Evolutionary conservation across 1,140 invertebrate genomes (phyloP), one percentile per base, ranked within the genome.

Genomic region (Macrobrachium nipponense): DNA sequence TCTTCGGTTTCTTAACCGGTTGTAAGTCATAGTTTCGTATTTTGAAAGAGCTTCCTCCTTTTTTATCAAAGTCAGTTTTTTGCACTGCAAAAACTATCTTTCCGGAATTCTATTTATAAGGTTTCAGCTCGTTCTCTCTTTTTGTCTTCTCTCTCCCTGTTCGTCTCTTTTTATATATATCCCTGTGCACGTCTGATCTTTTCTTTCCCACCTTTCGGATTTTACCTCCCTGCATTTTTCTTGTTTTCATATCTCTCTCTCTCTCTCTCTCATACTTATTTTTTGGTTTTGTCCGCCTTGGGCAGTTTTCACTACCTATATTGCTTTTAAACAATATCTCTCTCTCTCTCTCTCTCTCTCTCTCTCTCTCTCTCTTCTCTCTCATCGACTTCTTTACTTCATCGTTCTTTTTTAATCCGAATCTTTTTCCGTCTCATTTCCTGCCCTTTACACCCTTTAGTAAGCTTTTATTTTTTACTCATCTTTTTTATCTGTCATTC

Each of bases 261-360:
- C 20, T 62, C 60, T 44, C 60, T 44, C 60, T 44, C 59, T 62
- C 20, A n/a, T n/a, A n/a, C n/a, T n/a, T n/a, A n/a, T n/a, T n/a
- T n/a, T n/a, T n/a, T n/a, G n/a, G n/a, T n/a, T n/a, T n/a, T n/a
- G n/a, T n/a, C n/a, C n/a, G n/a, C n/a, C n/a, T n/a, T n/a, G n/a
- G n/a, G n/a, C 62, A 58, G 59, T 60, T 79, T 17, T 43, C 8
- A 27, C 77, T 27, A 18, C 61, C 77, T 79, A 17, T 62, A 18
- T 36, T 43, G 23, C 61, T 78, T 17, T 78, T 51, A 60, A 12
- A 20, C 76, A 60, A 12, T 78, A 44, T 78, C 51, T 78, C 76
- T 78, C 51, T 78, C 51, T 78, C 51, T 79, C 59, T 79, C 18
- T 79, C 58, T 78, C 44, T 78, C 76, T 78, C 76, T 78, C 44